Evolutionary conservation across 2,797 vertebrate genomes (phyloP).

Genomic region (Sebastes nivosus): DNA sequence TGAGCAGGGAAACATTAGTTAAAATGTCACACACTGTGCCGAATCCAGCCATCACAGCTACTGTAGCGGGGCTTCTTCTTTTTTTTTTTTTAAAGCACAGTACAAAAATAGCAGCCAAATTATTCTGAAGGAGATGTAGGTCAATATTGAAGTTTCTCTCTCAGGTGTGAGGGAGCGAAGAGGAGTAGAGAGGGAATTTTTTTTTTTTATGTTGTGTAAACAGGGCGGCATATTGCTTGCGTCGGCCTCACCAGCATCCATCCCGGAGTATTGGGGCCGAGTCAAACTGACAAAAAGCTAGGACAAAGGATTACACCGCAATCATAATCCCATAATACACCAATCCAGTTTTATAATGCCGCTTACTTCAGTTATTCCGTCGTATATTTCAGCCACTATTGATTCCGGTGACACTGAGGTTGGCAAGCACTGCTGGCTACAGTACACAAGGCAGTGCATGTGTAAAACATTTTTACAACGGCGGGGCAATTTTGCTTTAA

Average conservation of each 20-base stretch:
- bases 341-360: slow-evolving; percentile 34
- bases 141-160: slow-evolving; percentile 76
- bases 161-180: slow-evolving; percentile 53
- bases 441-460: slow-evolving; percentile 7
- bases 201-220: slow-evolving; percentile 27
- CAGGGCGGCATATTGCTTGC: slow-evolving; percentile 22
- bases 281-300: slow-evolving; percentile 3
- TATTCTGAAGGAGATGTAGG: slow-evolving; percentile 81
- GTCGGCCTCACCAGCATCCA: slow-evolving; percentile 4
- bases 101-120: slow-evolving; percentile 79
- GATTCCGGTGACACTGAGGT: slow-evolving; percentile 37
- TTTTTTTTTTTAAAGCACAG: slow-evolving; percentile 35
- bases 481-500: slow-evolving; percentile 59
- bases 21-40: slow-evolving; percentile 75
- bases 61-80: slow-evolving; percentile 37
- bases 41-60: slow-evolving; percentile 49
- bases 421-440: slow-evolving; percentile 30
- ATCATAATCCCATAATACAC: slow-evolving; percentile 56
- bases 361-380: slow-evolving; percentile 38
- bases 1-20: slow-evolving; percentile 71
- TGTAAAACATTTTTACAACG: slow-evolving; percentile 59
- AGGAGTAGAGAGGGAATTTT: not conserved
- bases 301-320: slow-evolving; percentile 32
- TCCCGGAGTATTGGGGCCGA: not conserved
- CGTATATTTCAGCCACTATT: slow-evolving; percentile 47